Base-by-base conservation (phyloP, 2,888 invertebrate genomes). In the Chelonus formosanus region DNA sequence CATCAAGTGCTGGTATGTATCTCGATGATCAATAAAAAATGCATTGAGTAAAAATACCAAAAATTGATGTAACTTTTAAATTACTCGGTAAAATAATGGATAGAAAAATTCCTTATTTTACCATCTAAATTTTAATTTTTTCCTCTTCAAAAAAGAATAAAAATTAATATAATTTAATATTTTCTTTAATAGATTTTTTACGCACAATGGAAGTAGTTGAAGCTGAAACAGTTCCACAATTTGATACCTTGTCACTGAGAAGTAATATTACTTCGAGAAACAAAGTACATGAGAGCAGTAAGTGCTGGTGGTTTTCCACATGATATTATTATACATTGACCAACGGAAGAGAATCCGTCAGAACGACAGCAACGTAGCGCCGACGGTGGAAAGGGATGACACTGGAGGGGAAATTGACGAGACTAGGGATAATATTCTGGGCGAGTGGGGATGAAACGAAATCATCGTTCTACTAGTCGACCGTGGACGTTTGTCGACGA, bases 401-500 rank as follows among this genome's bases (percentile, higher is more conserved):
- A 52, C 20, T 50, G 52, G 61, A 59, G 63, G 62, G 65, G 65
- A 58, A 54, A 57, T 52, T 61, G 61, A 56, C 50, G 56, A 47
- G 36, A 10, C 36, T 32, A 54, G 10, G 45, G 67, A 5, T 6
- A 57, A 20, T 61, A 57, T 47, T 20, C 48, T 52, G 60, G 50
- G 45, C 7, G 43, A 60, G 56, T 54, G 64, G 60, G 45, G 48
- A 58, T 67, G 45, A 63, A 66, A 44, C 61, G 52, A 53, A 62
- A 64, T 64, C 40, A 48, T 32, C 58, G 64, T 57, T 35, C 35
- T 40, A 61, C 35, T 70, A 77, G 79, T 79, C 79, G 77, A 77
- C 73, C 73, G 73, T 73, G 76, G 65, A 73, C 67, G 66, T 63
- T 72, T 67, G 68, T 57, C 65, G 65, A 58, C 62, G 59, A 69